phyloP scores from a whole-genome alignment of 1,140 invertebrate genomes.

The Meloidogyne hapla region DNA sequence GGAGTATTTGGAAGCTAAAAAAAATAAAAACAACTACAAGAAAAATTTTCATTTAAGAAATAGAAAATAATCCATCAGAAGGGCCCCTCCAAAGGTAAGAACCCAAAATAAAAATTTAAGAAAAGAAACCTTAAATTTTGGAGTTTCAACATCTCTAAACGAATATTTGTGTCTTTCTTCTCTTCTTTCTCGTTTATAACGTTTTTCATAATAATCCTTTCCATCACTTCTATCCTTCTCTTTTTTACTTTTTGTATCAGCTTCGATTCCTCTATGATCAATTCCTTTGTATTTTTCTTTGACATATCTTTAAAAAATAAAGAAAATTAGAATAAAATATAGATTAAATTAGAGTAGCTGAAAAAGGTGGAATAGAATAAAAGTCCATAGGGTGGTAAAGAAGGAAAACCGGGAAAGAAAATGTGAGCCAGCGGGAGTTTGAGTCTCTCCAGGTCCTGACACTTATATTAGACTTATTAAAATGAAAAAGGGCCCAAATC shows the following conservation, averaged over 20 bases:
- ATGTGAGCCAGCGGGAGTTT: no score
- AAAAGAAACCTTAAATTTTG: slow-evolving; percentile 65
- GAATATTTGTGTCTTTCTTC: slow-evolving; percentile 65
- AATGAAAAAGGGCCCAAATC: no score
- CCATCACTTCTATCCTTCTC: slow-evolving; percentile 44
- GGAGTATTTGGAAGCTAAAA: slow-evolving; percentile 68
- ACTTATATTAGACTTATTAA: no score
- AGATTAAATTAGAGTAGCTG: no score
- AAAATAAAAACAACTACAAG: not conserved
- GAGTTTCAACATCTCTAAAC: slow-evolving; percentile 69
- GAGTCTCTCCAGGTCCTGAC: no score
- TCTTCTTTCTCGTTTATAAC: slow-evolving; percentile 55
- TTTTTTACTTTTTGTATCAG: slow-evolving; percentile 38
- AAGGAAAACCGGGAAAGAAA: no score
- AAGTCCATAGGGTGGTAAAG: no score
- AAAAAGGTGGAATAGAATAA: no score
- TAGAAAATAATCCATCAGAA: no score
- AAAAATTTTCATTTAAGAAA: no score
- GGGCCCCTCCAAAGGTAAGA: no score
- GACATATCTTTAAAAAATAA: slow-evolving; percentile 69
- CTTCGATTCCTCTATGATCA: slow-evolving; percentile 46
- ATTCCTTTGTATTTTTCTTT: slow-evolving; percentile 70
- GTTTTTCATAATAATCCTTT: slow-evolving; percentile 58
- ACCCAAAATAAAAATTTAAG: no score
- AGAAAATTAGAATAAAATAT: not conserved